Evolutionary conservation across 2,113 vertebrate species (phyloP), one percentile per base, ranked within the genome.

Genomic region (Aix galericulata): DNA sequence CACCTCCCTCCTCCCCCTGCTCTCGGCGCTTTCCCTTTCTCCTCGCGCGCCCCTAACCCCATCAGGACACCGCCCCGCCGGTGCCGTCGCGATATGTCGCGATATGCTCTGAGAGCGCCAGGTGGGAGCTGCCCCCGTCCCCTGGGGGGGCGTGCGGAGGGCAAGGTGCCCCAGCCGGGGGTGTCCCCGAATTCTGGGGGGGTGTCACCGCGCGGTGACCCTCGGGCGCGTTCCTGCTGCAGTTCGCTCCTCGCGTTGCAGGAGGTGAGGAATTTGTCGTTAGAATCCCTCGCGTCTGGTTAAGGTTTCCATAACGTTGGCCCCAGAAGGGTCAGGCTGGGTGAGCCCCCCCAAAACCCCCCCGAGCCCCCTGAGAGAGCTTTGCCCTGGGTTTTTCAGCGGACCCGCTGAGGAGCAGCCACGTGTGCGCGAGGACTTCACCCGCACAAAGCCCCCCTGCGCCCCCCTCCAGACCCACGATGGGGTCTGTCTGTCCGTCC

Each of bases 301-400:
- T 8, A 6, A 29, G 13, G 16, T 40, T 72, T 42, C 13, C 17
- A 1, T 13, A 2, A 2, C 3, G 1, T 36, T 5, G 12, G 9
- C 21, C 6, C n/a, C 0, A 5, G 23, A 27, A 9, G 5, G 4
- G 22, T 2, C 7, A 7, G 78, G n/a, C 17, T 4, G 21, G 34
- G 13, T 7, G 3, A 40, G 5, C 56, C 11, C 5, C 11, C 22
- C 25, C 25, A 25, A 18, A 18, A 25, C 71, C n/a, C 17, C 42
- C 42, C 42, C 42, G 4, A 40, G 5, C 27, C 9, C 55, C 55
- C 16, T 3, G 7, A 25, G 25, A 34, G 4, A 17, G 38, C 26
- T 73, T 40, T 29, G 31, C 26, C 3, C 8, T 0, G 11, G 38
- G 38, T 27, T 56, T 48, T n/a, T 40, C 20, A 5, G n/a, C 17